phyloP scores from a whole-genome alignment of 2,113 vertebrate species.

The Poeciliopsis retropinna region DNA sequence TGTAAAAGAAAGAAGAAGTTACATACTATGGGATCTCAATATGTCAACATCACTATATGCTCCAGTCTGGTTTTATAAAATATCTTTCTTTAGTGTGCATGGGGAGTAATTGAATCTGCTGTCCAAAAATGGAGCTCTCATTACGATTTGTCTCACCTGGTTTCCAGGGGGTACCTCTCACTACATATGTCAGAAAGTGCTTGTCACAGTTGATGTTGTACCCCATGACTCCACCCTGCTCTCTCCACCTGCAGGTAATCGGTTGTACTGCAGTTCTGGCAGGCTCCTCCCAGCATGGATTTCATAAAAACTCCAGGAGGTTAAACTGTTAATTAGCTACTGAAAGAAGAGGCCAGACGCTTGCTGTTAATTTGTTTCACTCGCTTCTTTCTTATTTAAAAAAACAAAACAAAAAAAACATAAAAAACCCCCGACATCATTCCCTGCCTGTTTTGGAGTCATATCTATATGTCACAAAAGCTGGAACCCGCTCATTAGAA shows the following conservation, averaged over 20 bases:
- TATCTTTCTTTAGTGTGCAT: constrained; percentile 39
- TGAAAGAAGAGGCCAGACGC: constrained; percentile 76
- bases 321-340: constrained; percentile 84
- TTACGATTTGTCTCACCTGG: constrained; percentile 70
- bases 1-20: no score
- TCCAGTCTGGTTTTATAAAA: constrained; percentile 41
- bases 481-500: constrained; percentile 71
- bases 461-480: constrained; percentile 64
- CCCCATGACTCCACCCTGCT: constrained; percentile 65
- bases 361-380: constrained; percentile 75
- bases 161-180: constrained; percentile 75
- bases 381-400: constrained; percentile 42
- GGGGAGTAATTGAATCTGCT: constrained; percentile 66
- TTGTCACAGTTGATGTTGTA: constrained; percentile 72
- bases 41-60: constrained; percentile 55
- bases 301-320: constrained; percentile 82
- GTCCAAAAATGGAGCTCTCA: constrained; percentile 73
- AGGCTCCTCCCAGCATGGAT: constrained; percentile 69
- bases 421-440: constrained; percentile 69
- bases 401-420: no score
- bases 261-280: constrained; percentile 74
- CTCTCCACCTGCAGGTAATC: constrained; percentile 80
- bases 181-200: constrained; percentile 73
- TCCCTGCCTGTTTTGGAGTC: constrained; percentile 74
- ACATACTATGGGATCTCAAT: constrained; percentile 6